phyloP scores from a whole-genome alignment of 2,888 invertebrate genomes.

The Scaptomyza reducta region DNA sequence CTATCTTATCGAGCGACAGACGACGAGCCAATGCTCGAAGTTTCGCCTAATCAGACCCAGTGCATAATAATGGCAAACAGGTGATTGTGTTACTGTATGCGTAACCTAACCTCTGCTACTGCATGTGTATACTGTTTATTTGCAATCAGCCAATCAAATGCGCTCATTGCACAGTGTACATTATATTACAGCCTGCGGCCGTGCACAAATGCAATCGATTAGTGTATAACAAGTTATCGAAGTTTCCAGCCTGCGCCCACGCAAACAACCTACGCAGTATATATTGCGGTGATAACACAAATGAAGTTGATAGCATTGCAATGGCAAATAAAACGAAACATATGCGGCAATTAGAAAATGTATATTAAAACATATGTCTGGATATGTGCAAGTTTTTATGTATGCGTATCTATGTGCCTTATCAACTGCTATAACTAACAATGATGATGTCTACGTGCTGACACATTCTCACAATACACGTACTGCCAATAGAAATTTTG shows the following conservation, averaged over 20 bases:
- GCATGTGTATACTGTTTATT: constrained; percentile 15
- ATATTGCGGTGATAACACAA: constrained; percentile 17
- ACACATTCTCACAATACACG: constrained; percentile 52
- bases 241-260: constrained; percentile 12
- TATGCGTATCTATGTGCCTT: constrained; percentile 12
- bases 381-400: constrained; percentile 3
- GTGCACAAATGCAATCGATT: constrained; percentile 30
- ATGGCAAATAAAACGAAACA: constrained; percentile 44
- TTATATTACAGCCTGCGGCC: constrained; percentile 16
- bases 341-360: constrained; percentile 53
- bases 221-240: constrained; percentile 36
- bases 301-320: constrained; percentile 36
- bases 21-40: constrained; percentile 62
- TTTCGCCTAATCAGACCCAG: constrained; percentile 53
- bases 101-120: constrained; percentile 21
- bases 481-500: constrained; percentile 41
- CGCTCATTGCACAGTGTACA: constrained; percentile 16
- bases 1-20: constrained; percentile 65
- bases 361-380: constrained; percentile 33
- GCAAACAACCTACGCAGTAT: constrained; percentile 2
- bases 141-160: constrained; percentile 11
- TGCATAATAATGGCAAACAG: constrained; percentile 60
- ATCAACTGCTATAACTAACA: constrained; percentile 36
- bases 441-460: constrained; percentile 33
- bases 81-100: constrained; percentile 38